Percentiles rank a stretch among this genome's conserved stretches.
phyloP scores from a whole-genome alignment of 2,797 vertebrate genomes.

The Phalanger gymnotis region DNA sequence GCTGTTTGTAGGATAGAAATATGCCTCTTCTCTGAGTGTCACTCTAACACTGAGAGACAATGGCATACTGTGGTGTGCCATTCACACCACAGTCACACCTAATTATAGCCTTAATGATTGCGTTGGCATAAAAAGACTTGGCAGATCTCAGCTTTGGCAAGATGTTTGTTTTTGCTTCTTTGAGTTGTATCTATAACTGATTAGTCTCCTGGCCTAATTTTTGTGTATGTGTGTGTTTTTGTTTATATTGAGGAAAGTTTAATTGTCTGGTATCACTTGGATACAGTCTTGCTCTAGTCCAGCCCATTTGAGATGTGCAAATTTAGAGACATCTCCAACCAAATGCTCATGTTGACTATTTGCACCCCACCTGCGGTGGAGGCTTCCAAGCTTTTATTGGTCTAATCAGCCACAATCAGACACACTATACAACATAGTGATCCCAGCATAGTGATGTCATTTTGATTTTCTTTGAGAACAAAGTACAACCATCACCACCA shows the following conservation, averaged over 20 bases:
- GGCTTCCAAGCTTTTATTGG: background rate
- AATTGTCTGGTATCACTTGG: background rate
- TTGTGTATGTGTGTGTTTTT: background rate
- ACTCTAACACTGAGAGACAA: constrained; percentile 14
- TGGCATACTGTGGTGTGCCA: background rate
- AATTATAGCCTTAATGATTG: constrained; percentile 39
- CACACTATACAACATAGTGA: background rate
- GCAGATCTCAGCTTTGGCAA: constrained; percentile 13
- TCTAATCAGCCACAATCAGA: background rate
- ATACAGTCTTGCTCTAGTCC: background rate
- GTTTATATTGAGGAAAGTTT: background rate
- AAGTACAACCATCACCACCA: background rate
- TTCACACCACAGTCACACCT: constrained; percentile 18
- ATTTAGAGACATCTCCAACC: background rate
- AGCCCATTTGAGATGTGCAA: background rate
- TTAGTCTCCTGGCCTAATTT: background rate
- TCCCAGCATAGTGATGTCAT: background rate
- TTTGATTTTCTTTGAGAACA: background rate
- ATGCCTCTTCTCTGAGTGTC: constrained; percentile 21
- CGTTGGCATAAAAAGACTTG: background rate
- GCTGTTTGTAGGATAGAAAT: background rate
- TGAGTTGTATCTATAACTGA: background rate
- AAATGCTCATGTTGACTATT: background rate
- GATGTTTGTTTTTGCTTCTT: constrained; percentile 28
- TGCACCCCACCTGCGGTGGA: background rate